These are phyloP conservation scores for Neoascia interrupta DNA, from an alignment of 2,888 invertebrate species.

Conservation along the genomic window DNA sequence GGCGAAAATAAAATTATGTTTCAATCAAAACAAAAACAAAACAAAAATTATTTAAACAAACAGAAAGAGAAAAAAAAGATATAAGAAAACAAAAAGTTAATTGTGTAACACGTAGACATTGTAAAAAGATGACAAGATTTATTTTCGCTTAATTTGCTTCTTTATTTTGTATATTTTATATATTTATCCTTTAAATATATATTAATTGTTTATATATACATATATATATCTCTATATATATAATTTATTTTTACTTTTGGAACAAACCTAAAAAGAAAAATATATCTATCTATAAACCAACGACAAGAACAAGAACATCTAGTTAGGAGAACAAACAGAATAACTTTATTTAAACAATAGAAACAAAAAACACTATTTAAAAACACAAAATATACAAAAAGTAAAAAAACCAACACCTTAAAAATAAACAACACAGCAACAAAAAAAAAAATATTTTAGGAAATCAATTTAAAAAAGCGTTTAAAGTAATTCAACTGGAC, in stretches of 20 bases:
- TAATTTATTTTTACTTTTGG: constrained; percentile 69
- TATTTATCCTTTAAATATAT: constrained; percentile 67
- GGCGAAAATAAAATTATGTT: constrained; percentile 69
- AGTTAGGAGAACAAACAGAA: constrained; percentile 59
- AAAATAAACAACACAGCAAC: constrained; percentile 27
- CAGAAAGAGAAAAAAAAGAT: too few species aligned
- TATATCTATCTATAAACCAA: constrained; percentile 43
- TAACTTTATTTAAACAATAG: constrained; percentile 59
- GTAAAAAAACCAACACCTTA: constrained; percentile 42
- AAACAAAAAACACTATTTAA: constrained; percentile 62
- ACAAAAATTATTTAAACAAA: too few species aligned
- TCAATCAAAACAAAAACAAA: constrained; percentile 39
- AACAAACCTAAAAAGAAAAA: constrained; percentile 39
- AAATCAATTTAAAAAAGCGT: constrained; percentile 51
- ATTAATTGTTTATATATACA: constrained; percentile 66
- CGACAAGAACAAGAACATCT: constrained; percentile 42
- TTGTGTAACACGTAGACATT: constrained; percentile 69
- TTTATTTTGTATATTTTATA: constrained; percentile 70
- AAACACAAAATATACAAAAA: constrained; percentile 22
- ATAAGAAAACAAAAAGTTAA: too few species aligned
- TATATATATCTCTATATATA: constrained; percentile 52
- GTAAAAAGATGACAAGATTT: constrained; percentile 69
- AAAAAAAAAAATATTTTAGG: constrained; percentile 51
- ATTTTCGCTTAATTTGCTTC: constrained; percentile 67
- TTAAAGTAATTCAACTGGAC: constrained; percentile 54